Evolutionary conservation across 2,113 vertebrate species (phyloP), one percentile per base, ranked within the genome.

Genomic region (Lethenteron camtschaticum): DNA sequence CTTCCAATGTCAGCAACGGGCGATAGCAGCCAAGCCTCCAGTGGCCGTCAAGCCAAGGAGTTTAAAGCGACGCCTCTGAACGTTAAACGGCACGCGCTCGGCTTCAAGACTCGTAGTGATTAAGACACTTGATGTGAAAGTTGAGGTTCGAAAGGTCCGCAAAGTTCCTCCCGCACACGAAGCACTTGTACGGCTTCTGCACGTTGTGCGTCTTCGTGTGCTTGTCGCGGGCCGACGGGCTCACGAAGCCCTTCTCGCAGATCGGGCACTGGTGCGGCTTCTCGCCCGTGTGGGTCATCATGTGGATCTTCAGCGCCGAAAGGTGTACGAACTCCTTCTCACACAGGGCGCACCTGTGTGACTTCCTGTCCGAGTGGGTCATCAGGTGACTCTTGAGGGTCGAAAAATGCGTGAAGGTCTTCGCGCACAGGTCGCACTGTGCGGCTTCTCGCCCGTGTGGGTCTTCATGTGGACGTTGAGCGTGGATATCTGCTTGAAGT

Each of bases 171-270:
- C 83, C 81, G 74, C 88, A 94, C 71, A 85, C 77, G 1, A 81
- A 82, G 72, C 89, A 90, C 73, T 83, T 79, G 75, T 87, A 91
- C 24, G 63, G 63, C 71, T 84, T 81, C 3, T 88, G 88, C 0
- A 85, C 86, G 75, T 88, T 85, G 72, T 91, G 89, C 74, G 83
- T 89, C 69, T 86, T 87, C 70, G 86, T 89, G 78, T 94, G 89
- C 76, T 89, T 90, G 57, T 90, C 85, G 55, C 90, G 75, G 75
- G 87, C 91, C 56, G 87, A 88, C 1, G 88, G 87, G 2, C 89
- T 87, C 9, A 87, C 82, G 75, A 66, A 66, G 63, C n/a, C 63
- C 24, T 66, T 66, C 24, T 24, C 63, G 24, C 63, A 66, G 63
- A 66, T 24, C n/a, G 63, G n/a, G 24, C 63, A 66, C 63, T 66